Conservation (phyloP, 1,140 invertebrate genomes). For the Harpegnathos saltator region DNA sequence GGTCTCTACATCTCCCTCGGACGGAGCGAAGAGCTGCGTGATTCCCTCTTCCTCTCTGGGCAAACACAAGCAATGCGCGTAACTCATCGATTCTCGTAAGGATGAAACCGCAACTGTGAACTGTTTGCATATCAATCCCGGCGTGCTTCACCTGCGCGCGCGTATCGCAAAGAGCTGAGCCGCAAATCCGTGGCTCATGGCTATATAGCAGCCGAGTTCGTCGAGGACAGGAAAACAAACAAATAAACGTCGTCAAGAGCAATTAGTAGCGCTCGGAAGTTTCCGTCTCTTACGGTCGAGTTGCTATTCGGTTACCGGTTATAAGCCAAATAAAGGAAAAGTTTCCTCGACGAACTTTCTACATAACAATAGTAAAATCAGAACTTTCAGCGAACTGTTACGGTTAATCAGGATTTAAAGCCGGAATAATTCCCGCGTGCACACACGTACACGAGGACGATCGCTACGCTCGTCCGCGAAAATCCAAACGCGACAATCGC, state of each 20-base stretch:
- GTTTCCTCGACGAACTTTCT: slow-evolving; percentile 18
- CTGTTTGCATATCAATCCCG: slow-evolving; percentile 18
- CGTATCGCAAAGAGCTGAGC: neutral
- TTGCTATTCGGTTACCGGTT: slow-evolving; percentile 20
- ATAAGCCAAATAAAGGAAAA: slow-evolving; percentile 4
- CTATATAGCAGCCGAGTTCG: neutral
- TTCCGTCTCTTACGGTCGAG: neutral
- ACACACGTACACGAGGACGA: neutral
- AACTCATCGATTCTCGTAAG: neutral
- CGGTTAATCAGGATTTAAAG: slow-evolving; percentile 7
- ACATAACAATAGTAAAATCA: slow-evolving; percentile 25
- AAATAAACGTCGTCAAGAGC: slow-evolving; percentile 32
- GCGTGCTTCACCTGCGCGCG: neutral
- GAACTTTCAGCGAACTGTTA: neutral
- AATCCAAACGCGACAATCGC: neutral
- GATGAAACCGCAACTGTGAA: slow-evolving; percentile 9
- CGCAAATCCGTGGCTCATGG: neutral
- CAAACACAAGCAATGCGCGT: neutral
- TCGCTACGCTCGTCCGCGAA: neutral
- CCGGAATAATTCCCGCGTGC: neutral
- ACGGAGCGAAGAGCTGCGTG: no score
- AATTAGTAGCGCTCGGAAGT: slow-evolving; percentile 35
- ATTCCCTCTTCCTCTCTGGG: neutral
- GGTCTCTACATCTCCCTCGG: no score
- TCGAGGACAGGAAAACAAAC: neutral